Evolutionary conservation across 2,113 vertebrate genomes (phyloP), one percentile per base, ranked within the genome.

Genomic region (Chroicocephalus ridibundus): DNA sequence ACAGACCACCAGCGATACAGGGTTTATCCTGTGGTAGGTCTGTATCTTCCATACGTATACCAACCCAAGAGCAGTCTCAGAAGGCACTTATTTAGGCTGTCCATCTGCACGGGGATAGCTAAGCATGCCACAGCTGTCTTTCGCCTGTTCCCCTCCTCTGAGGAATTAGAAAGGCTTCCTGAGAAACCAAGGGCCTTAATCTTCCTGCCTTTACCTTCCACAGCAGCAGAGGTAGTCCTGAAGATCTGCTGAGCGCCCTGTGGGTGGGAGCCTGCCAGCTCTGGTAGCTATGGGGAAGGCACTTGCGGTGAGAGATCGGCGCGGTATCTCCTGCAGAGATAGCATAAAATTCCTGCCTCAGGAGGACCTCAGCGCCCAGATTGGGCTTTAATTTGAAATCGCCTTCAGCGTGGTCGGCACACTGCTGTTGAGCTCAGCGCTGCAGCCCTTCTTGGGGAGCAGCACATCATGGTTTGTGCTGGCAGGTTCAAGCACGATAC

Each of bases 401-500:
- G 5, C 25, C 27, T 66, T 66, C 8, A 20, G 55, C 0, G 1
- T 36, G 47, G 54, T 57, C 0, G 1, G 61, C 78, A 31, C 1
- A 0, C 26, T 78, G 80, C 46, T 86, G 34, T 11, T 68, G 72
- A 76, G 62, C 51, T 86, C 62, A 54, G 74, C 0, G 0, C 69
- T 86, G 70, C 47, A 76, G 81, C 60, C 49, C 58, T 65, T 69
- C 52, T 71, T 3, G 0, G 80, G 32, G 47, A 79, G 77, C 82
- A 61, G 80, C 6, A 38, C 1, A 2, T 52, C 3, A 1, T 14
- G 27, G 47, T 51, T 69, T 71, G 40, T 52, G 55, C 65, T 86
- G 24, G 69, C 46, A 71, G 11, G 1, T 68, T 65, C 1, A 0
- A 51, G 40, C 20, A 2, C 0, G 0, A 0, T 13, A 5, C 29